Evolutionary conservation across 2,797 vertebrate genomes (phyloP).

Genomic region (Helostoma temminkii): DNA sequence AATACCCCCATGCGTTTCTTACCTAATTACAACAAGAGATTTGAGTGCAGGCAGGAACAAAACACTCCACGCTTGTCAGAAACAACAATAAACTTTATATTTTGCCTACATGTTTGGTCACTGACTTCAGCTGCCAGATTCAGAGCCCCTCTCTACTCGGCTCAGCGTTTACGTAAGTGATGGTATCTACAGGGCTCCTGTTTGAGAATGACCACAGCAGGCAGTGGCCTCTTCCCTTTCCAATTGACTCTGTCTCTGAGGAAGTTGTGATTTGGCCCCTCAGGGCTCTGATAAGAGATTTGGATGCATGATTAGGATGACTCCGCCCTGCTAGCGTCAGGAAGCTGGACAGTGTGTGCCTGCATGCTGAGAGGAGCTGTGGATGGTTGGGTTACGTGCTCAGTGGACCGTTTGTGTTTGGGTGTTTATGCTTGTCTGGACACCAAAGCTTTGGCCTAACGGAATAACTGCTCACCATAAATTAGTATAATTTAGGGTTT

Average conservation of each 20-base stretch:
- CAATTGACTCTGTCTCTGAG: constrained; percentile 52
- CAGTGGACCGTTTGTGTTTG: constrained; percentile 28
- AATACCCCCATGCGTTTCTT: background rate
- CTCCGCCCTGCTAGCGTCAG: constrained; percentile 54
- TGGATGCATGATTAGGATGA: constrained; percentile 40
- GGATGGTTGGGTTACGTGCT: constrained; percentile 50
- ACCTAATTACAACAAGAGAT: constrained; percentile 8
- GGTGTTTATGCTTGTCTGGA: constrained; percentile 25
- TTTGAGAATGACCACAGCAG: constrained; percentile 13
- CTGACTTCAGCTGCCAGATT: background rate
- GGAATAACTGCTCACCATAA: background rate
- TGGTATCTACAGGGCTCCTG: constrained; percentile 43
- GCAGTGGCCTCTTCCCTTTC: constrained; percentile 50
- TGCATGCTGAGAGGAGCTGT: constrained; percentile 28
- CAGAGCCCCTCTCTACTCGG: background rate
- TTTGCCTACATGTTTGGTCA: background rate
- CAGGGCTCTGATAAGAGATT: constrained; percentile 67
- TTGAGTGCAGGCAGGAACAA: background rate
- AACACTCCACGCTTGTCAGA: constrained; percentile 27
- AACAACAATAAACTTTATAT: constrained; percentile 8
- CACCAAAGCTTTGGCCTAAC: constrained; percentile 9
- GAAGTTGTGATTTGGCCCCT: constrained; percentile 68
- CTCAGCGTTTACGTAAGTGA: constrained; percentile 33
- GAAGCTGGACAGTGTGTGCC: constrained; percentile 45
- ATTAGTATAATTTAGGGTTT: background rate